A percentile compares a stretch with the other conserved stretches of the same genome.
These are phyloP conservation scores for Cynopterus sphinx DNA, from an alignment of 2,797 vertebrate genomes.

Conservation along the genomic window DNA sequence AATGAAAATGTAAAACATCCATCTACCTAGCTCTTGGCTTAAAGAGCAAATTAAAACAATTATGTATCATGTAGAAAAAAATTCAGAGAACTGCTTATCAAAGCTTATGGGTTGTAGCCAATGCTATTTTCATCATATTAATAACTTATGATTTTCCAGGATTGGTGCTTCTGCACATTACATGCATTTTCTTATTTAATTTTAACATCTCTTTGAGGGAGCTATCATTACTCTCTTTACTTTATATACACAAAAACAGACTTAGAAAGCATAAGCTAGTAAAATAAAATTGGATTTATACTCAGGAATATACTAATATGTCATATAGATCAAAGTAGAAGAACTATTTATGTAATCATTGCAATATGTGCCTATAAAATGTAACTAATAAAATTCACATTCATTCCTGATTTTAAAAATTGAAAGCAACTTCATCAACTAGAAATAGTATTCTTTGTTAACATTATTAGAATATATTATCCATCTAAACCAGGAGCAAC, in stretches of 20 bases:
- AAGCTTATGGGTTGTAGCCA: neutral
- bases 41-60: conserved; percentile 52
- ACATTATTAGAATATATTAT: neutral
- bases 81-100: conserved; percentile 34
- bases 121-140: conserved; percentile 45
- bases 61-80: conserved; percentile 19
- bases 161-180: neutral
- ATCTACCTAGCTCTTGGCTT: neutral
- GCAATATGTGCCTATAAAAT: neutral
- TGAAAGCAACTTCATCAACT: conserved; percentile 44
- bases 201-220: conserved; percentile 15
- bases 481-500: neutral
- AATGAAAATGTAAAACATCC: neutral
- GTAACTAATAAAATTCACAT: neutral
- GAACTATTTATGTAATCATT: neutral
- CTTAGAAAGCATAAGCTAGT: neutral
- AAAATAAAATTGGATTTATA: conserved; percentile 38
- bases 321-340: conserved; percentile 20
- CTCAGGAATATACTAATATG: neutral
- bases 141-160: neutral
- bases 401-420: conserved; percentile 4
- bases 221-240: neutral
- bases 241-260: neutral
- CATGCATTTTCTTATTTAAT: conserved; percentile 23
- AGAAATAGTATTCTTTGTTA: neutral